Percentiles rank a stretch among this genome's conserved stretches.
Conservation (phyloP, 2,797 vertebrate genomes). For the Momotus momota region DNA sequence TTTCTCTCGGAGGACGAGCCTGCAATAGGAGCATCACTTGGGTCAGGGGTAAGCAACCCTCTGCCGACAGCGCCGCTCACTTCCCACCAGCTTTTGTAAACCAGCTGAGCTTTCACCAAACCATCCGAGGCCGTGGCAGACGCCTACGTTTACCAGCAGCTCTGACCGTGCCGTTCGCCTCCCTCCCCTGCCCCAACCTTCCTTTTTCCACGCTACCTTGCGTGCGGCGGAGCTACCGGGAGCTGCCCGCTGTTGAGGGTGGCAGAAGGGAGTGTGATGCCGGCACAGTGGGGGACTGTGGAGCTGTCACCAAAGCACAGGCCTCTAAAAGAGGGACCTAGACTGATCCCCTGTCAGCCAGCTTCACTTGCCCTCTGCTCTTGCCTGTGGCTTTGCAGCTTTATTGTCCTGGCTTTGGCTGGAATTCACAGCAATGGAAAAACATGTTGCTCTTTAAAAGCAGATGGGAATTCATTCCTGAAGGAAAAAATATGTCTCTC, state of each 20-base stretch:
- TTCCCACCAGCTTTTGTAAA: neutral
- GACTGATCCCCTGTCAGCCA: neutral
- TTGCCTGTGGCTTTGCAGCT: constrained; percentile 18
- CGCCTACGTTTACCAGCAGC: neutral
- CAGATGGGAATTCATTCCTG: constrained; percentile 70
- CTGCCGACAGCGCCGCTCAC: rapidly evolving
- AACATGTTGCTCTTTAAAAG: constrained; percentile 74
- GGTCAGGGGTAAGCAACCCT: neutral
- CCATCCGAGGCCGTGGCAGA: neutral
- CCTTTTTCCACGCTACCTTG: neutral
- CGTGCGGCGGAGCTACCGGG: neutral
- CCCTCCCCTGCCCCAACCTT: neutral
- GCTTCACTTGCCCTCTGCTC: constrained; percentile 7
- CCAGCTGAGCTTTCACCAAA: neutral
- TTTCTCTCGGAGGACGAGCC: neutral
- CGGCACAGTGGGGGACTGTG: neutral
- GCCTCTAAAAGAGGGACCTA: neutral
- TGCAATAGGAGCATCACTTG: neutral
- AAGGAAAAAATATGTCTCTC: constrained; percentile 69
- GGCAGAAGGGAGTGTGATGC: neutral
- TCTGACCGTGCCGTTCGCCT: neutral
- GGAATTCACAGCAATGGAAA: constrained; percentile 57
- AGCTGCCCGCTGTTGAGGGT: neutral
- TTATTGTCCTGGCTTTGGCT: constrained; percentile 64
- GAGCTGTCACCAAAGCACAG: neutral